Base-by-base conservation (phyloP, 1,140 invertebrate genomes). In the Danaus melanippus region DNA sequence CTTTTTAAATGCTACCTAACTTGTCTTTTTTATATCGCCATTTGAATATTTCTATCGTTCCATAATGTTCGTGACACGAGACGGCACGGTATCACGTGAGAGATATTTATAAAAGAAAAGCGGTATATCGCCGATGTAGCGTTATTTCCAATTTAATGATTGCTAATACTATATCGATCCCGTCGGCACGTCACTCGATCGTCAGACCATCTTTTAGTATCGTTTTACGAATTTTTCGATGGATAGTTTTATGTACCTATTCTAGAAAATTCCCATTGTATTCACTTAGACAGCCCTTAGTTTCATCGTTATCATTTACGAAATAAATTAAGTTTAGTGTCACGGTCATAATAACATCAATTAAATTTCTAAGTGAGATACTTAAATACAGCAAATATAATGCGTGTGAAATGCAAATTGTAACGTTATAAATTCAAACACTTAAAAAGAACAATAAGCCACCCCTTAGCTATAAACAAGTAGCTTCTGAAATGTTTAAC, bases 81-180 rank as follows among this genome's bases (percentile, higher is more conserved):
- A 57, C 73, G 83, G 80, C 80, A 83, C 80, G 65, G 65, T 50
- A 75, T 86, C 83, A 86, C 83, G 83, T 83, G 79, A 84, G 74
- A 86, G 74, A 76, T 86, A 86, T 86, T 86, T 84, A 84, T 84
- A 82, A 84, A 85, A 83, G 81, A 82, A 83, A 82, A 78, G 67
- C 74, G 69, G 74, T 74, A 75, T 80, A 83, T 82, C 67, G 74
- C 56, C 77, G 71, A 82, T 84, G 78, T 69, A 79, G 78, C 81
- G 78, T 78, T 83, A 82, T 84, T 82, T 84, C 81, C 83, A 83
- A 86, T 86, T 86, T 86, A 86, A 86, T 86, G 79, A 84, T 83
- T 79, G 73, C 81, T 84, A 84, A 83, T 84, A 80, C 70, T 65
- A 78, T 77, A 78, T 78, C 76, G 80, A 69, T 65, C 61, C 63